phyloP scores from a whole-genome alignment of 2,888 invertebrate genomes.

The Cephus nigrinus region DNA sequence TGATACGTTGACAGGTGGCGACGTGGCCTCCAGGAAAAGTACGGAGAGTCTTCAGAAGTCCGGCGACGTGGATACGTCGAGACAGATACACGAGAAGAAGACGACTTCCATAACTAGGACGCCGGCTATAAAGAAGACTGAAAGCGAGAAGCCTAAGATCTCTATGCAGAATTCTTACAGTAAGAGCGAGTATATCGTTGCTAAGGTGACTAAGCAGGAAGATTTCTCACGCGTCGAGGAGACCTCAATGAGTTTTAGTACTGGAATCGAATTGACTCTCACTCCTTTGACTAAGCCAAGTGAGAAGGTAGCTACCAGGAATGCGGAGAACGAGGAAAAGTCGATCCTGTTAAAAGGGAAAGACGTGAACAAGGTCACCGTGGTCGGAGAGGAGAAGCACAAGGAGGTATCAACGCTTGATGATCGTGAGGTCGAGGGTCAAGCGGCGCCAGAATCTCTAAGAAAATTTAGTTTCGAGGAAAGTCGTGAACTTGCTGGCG shows the following conservation, averaged over 20 bases:
- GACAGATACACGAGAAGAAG: conserved; percentile 40
- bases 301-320: conserved; percentile 42
- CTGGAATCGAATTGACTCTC: conserved; percentile 43
- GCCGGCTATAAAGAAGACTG: conserved; percentile 52
- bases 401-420: conserved; percentile 20
- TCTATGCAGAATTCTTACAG: conserved; percentile 16
- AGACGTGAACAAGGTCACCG: conserved; percentile 33
- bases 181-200: conserved; percentile 15
- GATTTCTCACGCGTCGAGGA: conserved; percentile 9
- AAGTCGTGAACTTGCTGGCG: conserved; percentile 84
- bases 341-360: conserved; percentile 31
- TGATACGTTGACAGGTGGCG: conserved; percentile 18
- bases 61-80: conserved; percentile 3
- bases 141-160: conserved; percentile 50
- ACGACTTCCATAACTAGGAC: conserved; percentile 39
- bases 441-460: conserved; percentile 31
- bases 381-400: conserved; percentile 25
- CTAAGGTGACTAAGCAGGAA: conserved; percentile 8
- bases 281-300: conserved; percentile 63
- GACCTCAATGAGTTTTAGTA: conserved; percentile 28
- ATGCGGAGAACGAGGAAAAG: conserved; percentile 32
- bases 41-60: conserved; percentile 23
- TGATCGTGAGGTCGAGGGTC: conserved; percentile 50
- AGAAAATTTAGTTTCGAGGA: conserved; percentile 67
- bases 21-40: conserved; percentile 3